Percentiles rank a stretch among this genome's conserved stretches.
These are phyloP conservation scores for Darevskia mixta DNA, from an alignment of 2,797 vertebrate genomes.

Conservation along the genomic window DNA sequence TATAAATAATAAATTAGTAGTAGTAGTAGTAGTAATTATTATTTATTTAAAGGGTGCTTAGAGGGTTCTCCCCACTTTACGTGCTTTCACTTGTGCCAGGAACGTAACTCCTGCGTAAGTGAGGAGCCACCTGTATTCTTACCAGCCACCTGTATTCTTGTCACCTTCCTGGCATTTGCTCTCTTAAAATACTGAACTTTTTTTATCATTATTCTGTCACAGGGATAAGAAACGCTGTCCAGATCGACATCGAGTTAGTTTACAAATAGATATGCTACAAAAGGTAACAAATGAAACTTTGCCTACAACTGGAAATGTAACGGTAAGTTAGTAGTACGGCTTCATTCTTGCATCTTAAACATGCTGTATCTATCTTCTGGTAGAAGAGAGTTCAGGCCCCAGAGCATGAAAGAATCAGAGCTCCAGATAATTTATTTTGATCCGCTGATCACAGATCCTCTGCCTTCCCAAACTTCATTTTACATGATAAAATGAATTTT, in stretches of 20 bases:
- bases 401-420: background rate
- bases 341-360: background rate
- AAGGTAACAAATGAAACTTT: conserved; percentile 49
- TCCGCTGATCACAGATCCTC: background rate
- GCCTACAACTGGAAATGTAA: conserved; percentile 61
- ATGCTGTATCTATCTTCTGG: background rate
- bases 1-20: too few species aligned
- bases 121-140: too few species aligned
- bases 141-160: background rate
- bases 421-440: background rate
- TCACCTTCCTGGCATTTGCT: background rate
- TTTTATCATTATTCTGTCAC: background rate
- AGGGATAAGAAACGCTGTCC: conserved; percentile 75
- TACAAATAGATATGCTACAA: conserved; percentile 62
- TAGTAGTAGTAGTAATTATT: too few species aligned
- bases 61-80: too few species aligned
- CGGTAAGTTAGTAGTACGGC: conserved; percentile 66
- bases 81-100: too few species aligned
- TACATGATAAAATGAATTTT: background rate
- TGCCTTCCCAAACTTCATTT: background rate
- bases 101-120: too few species aligned
- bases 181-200: background rate
- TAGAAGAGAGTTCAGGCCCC: background rate
- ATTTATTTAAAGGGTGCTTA: too few species aligned
- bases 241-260: conserved; percentile 77